Base-by-base conservation (phyloP, 2,888 invertebrate species). In the Zeuzera pyrina region DNA sequence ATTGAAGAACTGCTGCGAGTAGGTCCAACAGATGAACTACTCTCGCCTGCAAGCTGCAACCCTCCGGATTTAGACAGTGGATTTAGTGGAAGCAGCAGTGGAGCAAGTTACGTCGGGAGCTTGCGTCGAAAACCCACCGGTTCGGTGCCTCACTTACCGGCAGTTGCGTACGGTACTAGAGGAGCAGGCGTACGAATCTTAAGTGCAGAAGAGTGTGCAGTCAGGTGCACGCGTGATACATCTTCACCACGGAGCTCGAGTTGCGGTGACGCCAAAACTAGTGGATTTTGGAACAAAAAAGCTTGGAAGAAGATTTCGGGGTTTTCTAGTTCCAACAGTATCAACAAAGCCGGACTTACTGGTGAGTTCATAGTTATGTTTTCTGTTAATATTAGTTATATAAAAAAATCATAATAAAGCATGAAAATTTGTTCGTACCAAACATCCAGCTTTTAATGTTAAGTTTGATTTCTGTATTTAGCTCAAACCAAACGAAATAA, bases 51-150 rank as follows among this genome's bases (percentile, higher is more conserved):
- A 40, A 87, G 86, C 52, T 87, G 87, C 66, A 85, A 85, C 65
- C 83, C 86, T 40, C 87, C 88, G 41, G 91, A 91, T 68, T 84
- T 92, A 59, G 93, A 93, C 71, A 92, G 92, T 66, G 92, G 92
- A 31, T 92, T 92, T 69, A 92, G 92, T 72, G 92, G 91, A 50
- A 91, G 91, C 71, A 92, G 91, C 59, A 91, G 91, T 69, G 91
- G 91, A 48, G 91, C 91, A 45, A 92, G 92, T 74, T 92, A 91
- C 69, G 89, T 89, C 6, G 90, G 90, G 36, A 90, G 90, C 60
- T 73, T 90, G 45, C 84, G 90, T 35, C 83, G 85, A 38, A 85
- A 85, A 52, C 79, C 83, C 11, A 76, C 83, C 12, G 83, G 83
- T 16, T 83, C 83, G 23, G 83, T 77, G 51, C 57, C 87, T 16